Percentiles rank a stretch among this genome's conserved stretches.
Conservation (phyloP, 1,140 invertebrate genomes). For the Aporrectodea caliginosa region DNA sequence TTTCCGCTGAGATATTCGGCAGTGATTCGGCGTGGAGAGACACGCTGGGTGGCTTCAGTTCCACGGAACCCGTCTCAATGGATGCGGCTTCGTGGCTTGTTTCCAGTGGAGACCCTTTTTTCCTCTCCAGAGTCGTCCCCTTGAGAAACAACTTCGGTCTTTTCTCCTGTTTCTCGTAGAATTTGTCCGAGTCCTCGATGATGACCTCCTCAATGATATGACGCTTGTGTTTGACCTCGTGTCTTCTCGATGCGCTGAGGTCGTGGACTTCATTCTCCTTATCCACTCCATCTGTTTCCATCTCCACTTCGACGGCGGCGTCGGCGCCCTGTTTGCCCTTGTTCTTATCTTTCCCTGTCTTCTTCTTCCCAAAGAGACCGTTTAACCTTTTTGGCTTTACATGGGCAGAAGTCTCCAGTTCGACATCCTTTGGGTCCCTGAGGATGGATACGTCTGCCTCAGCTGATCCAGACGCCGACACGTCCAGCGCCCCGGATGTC, state of each 20-base stretch:
- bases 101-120: background rate
- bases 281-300: background rate
- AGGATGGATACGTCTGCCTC: background rate
- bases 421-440: background rate
- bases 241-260: background rate
- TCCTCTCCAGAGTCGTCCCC: background rate
- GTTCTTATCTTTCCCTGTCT: background rate
- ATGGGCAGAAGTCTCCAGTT: background rate
- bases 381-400: too few relatives aligned
- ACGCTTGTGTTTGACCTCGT: slow-evolving; percentile 16
- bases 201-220: slow-evolving; percentile 13
- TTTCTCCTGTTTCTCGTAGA: slow-evolving; percentile 17
- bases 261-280: slow-evolving; percentile 7
- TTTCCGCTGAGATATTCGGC: background rate
- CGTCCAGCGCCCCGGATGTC: background rate
- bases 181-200: slow-evolving; percentile 16
- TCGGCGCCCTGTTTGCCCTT: background rate
- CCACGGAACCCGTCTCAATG: too few relatives aligned
- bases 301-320: background rate
- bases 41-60: too few relatives aligned
- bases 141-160: background rate
- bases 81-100: too few relatives aligned
- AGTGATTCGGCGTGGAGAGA: too few relatives aligned
- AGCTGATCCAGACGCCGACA: background rate
- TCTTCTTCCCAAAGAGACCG: background rate